These are phyloP conservation scores for Pandion haliaetus DNA, from an alignment of 2,113 vertebrate genomes.

Conservation along the genomic window DNA sequence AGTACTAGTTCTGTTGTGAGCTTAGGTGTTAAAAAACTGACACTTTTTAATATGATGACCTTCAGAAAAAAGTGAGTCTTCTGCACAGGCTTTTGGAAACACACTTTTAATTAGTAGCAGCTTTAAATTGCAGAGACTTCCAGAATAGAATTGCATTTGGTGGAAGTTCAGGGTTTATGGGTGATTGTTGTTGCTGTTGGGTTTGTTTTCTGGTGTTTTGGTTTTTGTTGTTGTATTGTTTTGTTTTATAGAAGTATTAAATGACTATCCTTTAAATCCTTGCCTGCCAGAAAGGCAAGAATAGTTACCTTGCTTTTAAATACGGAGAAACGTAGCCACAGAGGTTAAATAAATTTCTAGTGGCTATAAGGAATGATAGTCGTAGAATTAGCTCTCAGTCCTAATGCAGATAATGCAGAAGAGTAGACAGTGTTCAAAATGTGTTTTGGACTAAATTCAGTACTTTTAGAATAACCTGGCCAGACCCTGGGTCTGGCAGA, in stretches of 20 bases:
- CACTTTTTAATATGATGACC: background rate
- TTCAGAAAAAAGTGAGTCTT: background rate
- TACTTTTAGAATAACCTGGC: background rate
- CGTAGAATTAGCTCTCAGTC: background rate
- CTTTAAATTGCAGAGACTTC: background rate
- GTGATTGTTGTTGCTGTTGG: background rate
- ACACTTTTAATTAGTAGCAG: background rate
- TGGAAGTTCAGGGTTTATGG: background rate
- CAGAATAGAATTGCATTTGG: background rate
- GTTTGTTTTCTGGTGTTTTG: background rate
- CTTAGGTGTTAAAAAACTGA: background rate
- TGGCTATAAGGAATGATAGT: background rate
- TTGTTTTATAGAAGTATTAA: background rate
- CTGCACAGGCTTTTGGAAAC: background rate
- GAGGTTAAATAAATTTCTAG: background rate
- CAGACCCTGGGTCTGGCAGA: background rate
- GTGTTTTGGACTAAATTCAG: background rate
- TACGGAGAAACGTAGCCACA: background rate
- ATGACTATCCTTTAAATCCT: background rate
- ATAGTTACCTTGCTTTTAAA: background rate
- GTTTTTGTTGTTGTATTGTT: background rate
- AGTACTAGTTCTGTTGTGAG: background rate
- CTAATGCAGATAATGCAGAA: background rate
- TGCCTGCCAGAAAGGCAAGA: background rate
- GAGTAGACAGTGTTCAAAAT: background rate